Evolutionary conservation across 1,140 invertebrate genomes (phyloP).

Genomic region (Mercenaria mercenaria): DNA sequence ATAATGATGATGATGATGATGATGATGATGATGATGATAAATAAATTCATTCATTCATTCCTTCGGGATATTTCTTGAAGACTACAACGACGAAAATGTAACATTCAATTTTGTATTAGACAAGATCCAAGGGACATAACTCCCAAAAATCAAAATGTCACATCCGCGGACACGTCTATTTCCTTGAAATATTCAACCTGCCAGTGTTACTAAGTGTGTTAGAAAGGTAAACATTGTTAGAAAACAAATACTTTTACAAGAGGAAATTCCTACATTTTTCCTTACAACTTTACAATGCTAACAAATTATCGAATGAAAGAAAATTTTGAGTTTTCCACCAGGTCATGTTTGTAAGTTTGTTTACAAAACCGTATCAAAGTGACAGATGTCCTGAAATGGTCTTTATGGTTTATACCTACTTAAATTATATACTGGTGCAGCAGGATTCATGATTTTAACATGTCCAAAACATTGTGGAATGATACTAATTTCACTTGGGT

Average conservation of each 20-base stretch:
- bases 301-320: neutral
- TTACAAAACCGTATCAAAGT: no score
- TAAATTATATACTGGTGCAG: no score
- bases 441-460: no score
- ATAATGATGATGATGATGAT: no score
- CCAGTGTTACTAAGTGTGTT: neutral
- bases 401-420: no score
- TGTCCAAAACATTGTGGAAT: no score
- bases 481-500: no score
- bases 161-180: slow-evolving; percentile 9
- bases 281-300: neutral
- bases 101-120: neutral
- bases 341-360: neutral
- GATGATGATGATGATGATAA: no score
- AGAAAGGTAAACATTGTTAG: neutral
- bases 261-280: neutral
- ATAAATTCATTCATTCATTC: no score
- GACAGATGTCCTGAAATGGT: no score
- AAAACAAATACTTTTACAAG: neutral
- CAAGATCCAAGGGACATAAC: neutral
- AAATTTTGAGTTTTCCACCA: neutral
- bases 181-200: neutral
- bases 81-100: neutral
- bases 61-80: neutral
- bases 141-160: neutral